A percentile compares a stretch with the other conserved stretches of the same genome.
phyloP scores from a whole-genome alignment of 1,140 invertebrate genomes.

The Pachyrhynchus sulphureomaculatus region DNA sequence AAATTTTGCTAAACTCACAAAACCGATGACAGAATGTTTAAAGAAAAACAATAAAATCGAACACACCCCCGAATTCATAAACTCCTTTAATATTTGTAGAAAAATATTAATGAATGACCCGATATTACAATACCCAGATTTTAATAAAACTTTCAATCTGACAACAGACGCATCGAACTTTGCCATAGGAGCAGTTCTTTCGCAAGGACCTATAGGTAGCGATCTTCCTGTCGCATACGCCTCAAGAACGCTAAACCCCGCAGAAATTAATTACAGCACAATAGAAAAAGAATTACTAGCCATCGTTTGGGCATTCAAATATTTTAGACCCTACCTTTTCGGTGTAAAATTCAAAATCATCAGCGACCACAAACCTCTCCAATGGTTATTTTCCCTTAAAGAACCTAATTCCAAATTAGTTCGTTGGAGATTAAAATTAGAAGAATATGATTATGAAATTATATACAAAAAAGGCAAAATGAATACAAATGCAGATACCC shows the following conservation, averaged over 20 bases:
- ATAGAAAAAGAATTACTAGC: constrained; percentile 33
- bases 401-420: no score
- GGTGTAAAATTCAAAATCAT: constrained; percentile 40
- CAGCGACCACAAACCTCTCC: neutral
- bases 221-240: constrained; percentile 10
- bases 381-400: no score
- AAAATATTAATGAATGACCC: constrained; percentile 32
- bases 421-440: no score
- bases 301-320: constrained; percentile 16
- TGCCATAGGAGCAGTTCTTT: no score
- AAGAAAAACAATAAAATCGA: constrained; percentile 36
- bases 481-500: neutral
- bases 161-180: constrained; percentile 9
- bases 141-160: constrained; percentile 6
- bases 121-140: no score
- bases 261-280: constrained; percentile 5
- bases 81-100: constrained; percentile 19
- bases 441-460: no score
- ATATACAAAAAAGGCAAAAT: neutral
- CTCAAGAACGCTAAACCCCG: constrained; percentile 1
- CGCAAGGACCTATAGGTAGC: constrained; percentile 2
- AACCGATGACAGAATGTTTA: constrained; percentile 39
- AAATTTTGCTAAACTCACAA: constrained; percentile 39
- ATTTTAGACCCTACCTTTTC: constrained; percentile 27
- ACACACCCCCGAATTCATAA: constrained; percentile 9